A percentile compares a stretch with the other conserved stretches of the same genome.
phyloP scores from a whole-genome alignment of 23 tunicate genomes.

The Ciona savignyi region DNA sequence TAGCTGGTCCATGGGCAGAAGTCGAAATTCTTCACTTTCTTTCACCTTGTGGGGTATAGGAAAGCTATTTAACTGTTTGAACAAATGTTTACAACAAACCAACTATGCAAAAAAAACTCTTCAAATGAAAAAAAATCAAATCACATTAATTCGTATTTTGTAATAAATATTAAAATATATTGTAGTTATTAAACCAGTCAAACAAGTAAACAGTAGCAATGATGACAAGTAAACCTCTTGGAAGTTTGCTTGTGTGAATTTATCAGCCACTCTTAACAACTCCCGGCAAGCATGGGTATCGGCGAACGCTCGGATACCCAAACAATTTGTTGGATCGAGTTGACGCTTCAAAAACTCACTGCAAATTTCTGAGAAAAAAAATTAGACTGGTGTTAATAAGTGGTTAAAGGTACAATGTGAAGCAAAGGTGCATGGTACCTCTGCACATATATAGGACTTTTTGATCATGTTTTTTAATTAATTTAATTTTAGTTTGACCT shows the following conservation, averaged over 20 bases:
- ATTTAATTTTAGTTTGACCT: neutral
- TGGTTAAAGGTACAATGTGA: no score
- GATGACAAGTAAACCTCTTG: constrained; percentile 47
- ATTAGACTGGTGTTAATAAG: no score
- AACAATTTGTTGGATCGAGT: constrained; percentile 86
- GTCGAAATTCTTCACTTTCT: constrained; percentile 92
- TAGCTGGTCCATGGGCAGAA: constrained; percentile 81
- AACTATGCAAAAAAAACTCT: no score
- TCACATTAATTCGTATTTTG: no score
- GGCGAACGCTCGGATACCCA: constrained; percentile 95
- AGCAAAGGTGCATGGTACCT: no score
- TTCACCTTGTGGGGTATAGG: no score
- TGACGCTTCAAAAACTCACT: constrained; percentile 90
- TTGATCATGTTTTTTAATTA: no score
- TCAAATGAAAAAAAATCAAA: neutral
- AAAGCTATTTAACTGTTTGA: no score
- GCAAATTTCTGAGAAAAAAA: constrained; percentile 49
- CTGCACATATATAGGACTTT: no score
- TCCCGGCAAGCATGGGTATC: constrained; percentile 91
- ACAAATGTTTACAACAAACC: no score
- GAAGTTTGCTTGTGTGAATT: constrained; percentile 88
- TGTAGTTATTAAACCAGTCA: no score
- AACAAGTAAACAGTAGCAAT: neutral
- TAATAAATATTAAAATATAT: neutral
- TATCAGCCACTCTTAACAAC: constrained; percentile 67